Evolutionary conservation across 2,797 vertebrate species (phyloP).

Genomic region (Melanotaenia trifasciata): DNA sequence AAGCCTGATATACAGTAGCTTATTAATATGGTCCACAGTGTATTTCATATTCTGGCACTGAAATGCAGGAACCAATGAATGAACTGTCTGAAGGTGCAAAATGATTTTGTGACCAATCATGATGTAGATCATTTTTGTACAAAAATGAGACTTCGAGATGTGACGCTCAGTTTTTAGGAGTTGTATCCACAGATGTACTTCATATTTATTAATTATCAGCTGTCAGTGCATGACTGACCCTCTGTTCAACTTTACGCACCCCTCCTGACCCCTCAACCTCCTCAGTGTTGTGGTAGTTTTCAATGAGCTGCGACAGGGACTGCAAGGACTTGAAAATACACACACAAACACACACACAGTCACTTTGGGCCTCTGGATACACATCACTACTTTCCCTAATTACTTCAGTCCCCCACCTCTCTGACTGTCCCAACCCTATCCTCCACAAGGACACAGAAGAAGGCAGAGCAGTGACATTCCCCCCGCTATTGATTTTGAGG

Average conservation of each 20-base stretch:
- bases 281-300: slow-evolving; percentile 51
- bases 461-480: neutral
- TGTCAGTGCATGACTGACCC: slow-evolving; percentile 12
- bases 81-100: neutral
- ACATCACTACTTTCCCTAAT: slow-evolving; percentile 69
- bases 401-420: slow-evolving; percentile 36
- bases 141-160: neutral
- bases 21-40: neutral
- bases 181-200: neutral
- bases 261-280: slow-evolving; percentile 39
- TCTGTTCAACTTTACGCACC: slow-evolving; percentile 25
- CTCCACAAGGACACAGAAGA: slow-evolving; percentile 24
- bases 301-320: slow-evolving; percentile 67
- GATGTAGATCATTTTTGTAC: neutral
- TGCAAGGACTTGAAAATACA: slow-evolving; percentile 47
- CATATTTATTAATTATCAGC: neutral
- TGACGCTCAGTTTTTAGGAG: neutral
- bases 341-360: slow-evolving; percentile 33
- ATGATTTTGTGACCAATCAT: neutral
- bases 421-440: slow-evolving; percentile 1
- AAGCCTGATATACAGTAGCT: neutral
- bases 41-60: neutral
- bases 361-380: slow-evolving; percentile 48
- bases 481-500: slow-evolving; percentile 32
- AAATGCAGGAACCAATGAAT: neutral